Conservation (phyloP, 2,113 vertebrate genomes). For the Ivindomyrus marchei region DNA sequence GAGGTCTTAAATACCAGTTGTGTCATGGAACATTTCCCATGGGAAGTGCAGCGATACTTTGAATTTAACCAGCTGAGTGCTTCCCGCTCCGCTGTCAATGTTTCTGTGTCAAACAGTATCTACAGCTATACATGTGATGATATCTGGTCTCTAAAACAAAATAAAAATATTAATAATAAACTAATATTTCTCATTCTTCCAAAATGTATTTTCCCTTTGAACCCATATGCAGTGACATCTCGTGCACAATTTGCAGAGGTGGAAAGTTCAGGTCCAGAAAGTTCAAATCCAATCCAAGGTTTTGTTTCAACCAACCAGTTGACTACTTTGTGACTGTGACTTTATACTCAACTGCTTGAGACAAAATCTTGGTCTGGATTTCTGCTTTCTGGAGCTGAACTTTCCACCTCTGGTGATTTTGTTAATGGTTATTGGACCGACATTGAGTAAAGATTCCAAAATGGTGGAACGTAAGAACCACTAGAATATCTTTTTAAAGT, state of each 20-base stretch:
- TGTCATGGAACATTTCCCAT: background rate
- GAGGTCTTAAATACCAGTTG: constrained; percentile 7
- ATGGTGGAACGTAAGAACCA: background rate
- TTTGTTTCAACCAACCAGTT: background rate
- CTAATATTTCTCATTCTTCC: background rate
- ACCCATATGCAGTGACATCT: background rate
- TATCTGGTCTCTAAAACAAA: background rate
- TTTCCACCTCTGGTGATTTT: background rate
- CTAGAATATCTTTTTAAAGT: background rate
- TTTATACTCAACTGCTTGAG: background rate
- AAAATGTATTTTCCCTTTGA: background rate
- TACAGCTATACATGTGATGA: background rate
- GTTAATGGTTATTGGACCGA: background rate
- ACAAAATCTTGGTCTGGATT: background rate
- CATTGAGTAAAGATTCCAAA: background rate
- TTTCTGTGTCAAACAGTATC: background rate
- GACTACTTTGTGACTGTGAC: background rate
- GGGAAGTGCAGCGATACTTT: background rate
- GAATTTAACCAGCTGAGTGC: background rate
- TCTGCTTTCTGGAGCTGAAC: background rate
- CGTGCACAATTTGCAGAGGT: background rate
- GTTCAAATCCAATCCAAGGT: background rate
- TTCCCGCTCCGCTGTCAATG: background rate
- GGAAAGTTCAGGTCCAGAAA: background rate
- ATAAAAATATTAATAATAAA: background rate